Evolutionary conservation across 2,797 vertebrate species (phyloP), one percentile per base, ranked within the genome.

Genomic region (Uromys caudimaculatus): DNA sequence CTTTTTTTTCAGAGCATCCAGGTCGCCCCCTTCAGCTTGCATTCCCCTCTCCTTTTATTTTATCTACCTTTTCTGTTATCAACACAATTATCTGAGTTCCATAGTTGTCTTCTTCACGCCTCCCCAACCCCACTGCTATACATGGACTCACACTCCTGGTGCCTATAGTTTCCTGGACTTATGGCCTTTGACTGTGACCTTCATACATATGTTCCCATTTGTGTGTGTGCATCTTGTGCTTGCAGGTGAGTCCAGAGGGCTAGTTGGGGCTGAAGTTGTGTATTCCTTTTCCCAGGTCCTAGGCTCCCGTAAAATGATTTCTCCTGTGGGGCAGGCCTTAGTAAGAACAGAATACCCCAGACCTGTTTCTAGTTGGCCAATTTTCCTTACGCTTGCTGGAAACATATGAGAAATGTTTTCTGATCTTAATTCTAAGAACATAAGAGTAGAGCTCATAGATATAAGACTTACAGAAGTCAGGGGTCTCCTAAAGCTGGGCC

Each of bases 221-320:
- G 2, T 75, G 52, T 12, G 47, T 13, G 2, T 44, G 29, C 52
- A 64, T 90, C 85, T 91, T 86, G 60, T 75, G 81, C 32, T 12
- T 21, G 62, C 6, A 13, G 54, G n/a, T 84, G 58, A 77, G 84
- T 41, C 11, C 19, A 24, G 23, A 76, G 38, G 44, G 10, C 29
- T 85, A 0, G 12, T 16, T 73, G 32, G 17, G 4, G 5, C 6
- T 77, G 27, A 11, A 50, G 1, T 44, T 69, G n/a, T 1, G 13
- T 50, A 19, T 96, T 19, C 29, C 47, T 91, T 92, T 87, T 14
- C 2, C 6, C 6, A 29, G 0, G 10, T 69, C 35, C 4, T 67
- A 67, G 60, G n/a, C 32, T 67, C 60, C 69, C 29, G 17, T 50
- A 64, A 89, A 93, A 81, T 44, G 24, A 38, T 73, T 93, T 95